Base-by-base conservation (phyloP, 30 jellyfish, hydroid and myxozoan genomes). In the Phacellophora camtschatica region DNA sequence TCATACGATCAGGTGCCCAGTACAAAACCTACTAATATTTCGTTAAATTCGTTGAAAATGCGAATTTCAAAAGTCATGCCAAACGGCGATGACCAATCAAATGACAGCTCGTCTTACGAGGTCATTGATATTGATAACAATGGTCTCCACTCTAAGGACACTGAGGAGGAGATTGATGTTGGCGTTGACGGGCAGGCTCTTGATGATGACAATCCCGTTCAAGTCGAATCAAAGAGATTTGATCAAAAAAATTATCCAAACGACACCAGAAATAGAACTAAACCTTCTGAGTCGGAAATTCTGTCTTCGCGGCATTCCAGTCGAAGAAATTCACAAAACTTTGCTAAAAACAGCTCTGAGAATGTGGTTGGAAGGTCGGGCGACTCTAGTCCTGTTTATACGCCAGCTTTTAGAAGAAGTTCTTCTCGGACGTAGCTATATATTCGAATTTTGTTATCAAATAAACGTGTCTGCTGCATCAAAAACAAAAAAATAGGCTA, bases 1-100 rank as follows among this genome's bases (percentile, higher is more conserved):
- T 50, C 86, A 22, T 84, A 84, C 62, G 81, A 83, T 29, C 92
- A 91, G 98, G 98, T 91, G 93, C 88, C 73, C 81, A 66, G 74
- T 20, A 65, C 71, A 35, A 82, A 76, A 53, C 31, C 80, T 43
- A 68, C 51, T 35, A 18, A 37, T 68, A 27, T 71, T 2, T 39
- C 84, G 31, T 19, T 71, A 22, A 53, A 45, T 71, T 46, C 54
- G 19, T 58, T 58, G 37, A 74, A 55, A 58, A 74, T 56, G 77
- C 77, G 68, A 24, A 31, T 36, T 32, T 34, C 77, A 16, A 58
- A 41, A 27, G 87, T 55, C 16, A 20, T 74, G 25, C 62, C 66
- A 2, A 74, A 56, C 39, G 77, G 77, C 37, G 56, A 58, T 55
- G 41, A 33, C 59, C 20, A 41, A 43, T 11, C 74, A 8, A 24